phyloP scores from a whole-genome alignment of 2,113 vertebrate genomes.

The Micronycteris hirsuta region DNA sequence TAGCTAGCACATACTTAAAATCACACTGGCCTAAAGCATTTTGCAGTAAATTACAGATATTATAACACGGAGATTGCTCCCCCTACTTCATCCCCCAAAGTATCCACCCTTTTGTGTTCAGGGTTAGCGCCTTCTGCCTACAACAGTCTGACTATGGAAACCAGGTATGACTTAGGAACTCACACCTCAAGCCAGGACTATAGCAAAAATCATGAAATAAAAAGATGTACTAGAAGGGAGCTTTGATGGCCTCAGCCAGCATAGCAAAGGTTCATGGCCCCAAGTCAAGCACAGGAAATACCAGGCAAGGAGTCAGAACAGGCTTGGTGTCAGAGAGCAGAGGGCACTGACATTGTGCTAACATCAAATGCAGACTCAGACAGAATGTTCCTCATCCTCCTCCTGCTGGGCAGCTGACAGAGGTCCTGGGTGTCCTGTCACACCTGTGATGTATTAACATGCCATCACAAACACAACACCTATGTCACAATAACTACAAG shows the following conservation, averaged over 20 bases:
- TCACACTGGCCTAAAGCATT: not conserved
- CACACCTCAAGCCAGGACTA: not conserved
- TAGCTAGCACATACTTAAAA: not conserved
- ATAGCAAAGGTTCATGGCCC: not conserved
- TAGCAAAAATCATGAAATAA: not conserved
- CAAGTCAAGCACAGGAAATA: not conserved
- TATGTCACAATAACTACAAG: not conserved
- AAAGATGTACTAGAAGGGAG: not conserved
- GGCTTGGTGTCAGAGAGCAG: not conserved
- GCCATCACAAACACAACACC: not conserved
- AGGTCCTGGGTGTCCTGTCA: not conserved
- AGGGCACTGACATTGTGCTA: not conserved
- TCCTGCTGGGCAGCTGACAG: not conserved
- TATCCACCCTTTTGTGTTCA: not conserved
- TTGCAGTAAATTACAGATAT: not conserved
- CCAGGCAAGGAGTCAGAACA: not conserved
- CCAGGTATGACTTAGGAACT: not conserved
- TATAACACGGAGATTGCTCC: not conserved
- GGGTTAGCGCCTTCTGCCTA: not conserved
- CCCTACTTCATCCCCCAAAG: not conserved
- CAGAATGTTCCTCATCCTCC: not conserved
- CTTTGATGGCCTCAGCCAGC: not conserved
- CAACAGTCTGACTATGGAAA: not conserved
- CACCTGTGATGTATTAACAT: not conserved
- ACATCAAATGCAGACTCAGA: not conserved